A percentile compares a stretch with the other conserved stretches of the same genome.
phyloP scores from a whole-genome alignment of 2,113 vertebrate genomes.

The Corythaeola cristata region DNA sequence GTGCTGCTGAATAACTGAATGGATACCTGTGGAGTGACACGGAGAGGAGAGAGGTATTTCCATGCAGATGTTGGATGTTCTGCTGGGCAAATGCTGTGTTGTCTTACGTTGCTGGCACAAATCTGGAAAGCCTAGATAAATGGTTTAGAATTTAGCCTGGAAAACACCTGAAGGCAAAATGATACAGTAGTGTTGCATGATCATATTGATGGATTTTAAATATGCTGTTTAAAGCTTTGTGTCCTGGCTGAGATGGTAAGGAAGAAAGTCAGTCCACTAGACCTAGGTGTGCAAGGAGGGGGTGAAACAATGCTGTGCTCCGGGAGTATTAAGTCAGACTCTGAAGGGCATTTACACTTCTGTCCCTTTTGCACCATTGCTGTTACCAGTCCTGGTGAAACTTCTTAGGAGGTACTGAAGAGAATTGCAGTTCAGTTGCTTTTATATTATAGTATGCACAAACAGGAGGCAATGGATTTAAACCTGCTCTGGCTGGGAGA shows the following conservation, averaged over 20 bases:
- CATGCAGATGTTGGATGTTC: neutral
- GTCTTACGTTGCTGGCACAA: neutral
- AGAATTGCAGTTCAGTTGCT: neutral
- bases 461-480: neutral
- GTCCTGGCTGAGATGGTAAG: neutral
- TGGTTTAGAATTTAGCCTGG: neutral
- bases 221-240: neutral
- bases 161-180: neutral
- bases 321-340: neutral
- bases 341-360: neutral
- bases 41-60: neutral
- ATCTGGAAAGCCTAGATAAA: neutral
- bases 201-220: neutral
- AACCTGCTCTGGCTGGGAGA: neutral
- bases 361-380: neutral
- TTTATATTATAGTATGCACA: neutral
- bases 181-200: neutral
- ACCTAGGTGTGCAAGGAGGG: neutral
- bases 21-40: fast-evolving
- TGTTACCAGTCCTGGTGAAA: neutral
- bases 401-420: neutral
- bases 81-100: neutral
- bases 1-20: neutral
- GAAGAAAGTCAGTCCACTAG: neutral
- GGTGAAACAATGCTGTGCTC: neutral